Conservation (phyloP, 2,113 vertebrate genomes). For the Ptychochromis oligacanthus region DNA sequence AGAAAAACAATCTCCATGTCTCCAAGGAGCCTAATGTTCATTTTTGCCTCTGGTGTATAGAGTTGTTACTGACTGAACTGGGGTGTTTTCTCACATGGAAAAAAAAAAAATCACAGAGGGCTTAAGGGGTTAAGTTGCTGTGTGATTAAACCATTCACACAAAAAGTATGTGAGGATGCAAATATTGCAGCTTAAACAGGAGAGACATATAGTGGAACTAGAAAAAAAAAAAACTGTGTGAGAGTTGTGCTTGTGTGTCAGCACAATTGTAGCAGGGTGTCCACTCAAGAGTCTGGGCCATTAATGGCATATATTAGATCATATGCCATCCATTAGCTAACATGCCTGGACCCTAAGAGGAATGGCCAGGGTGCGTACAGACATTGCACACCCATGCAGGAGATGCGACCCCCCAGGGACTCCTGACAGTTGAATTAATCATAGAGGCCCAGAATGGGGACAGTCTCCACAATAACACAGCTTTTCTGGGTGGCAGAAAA, state of each 20-base stretch:
- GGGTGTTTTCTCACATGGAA: not conserved
- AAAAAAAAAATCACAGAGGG: not conserved
- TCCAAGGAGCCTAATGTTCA: not conserved
- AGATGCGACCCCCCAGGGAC: slow-evolving; percentile 67
- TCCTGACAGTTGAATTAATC: slow-evolving; percentile 70
- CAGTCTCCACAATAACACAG: too few species aligned
- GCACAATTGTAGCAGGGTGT: not conserved
- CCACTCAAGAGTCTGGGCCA: slow-evolving; percentile 20
- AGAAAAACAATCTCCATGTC: not conserved
- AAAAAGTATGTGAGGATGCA: not conserved
- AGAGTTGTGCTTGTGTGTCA: not conserved
- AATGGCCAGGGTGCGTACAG: slow-evolving; percentile 62
- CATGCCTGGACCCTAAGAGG: slow-evolving; percentile 62
- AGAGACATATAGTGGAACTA: not conserved
- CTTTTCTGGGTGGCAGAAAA: too few species aligned
- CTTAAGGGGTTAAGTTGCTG: too few species aligned
- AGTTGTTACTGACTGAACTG: not conserved
- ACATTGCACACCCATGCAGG: slow-evolving; percentile 78
- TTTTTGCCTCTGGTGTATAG: too few species aligned
- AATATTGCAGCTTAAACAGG: not conserved
- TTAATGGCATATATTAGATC: slow-evolving; percentile 77
- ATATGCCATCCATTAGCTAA: slow-evolving; percentile 76
- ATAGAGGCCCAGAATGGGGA: slow-evolving; percentile 25
- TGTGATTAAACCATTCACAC: not conserved
- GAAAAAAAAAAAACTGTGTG: not conserved